Base-by-base conservation (phyloP, 2,113 vertebrate genomes). In the Coptodon bakossiorum region DNA sequence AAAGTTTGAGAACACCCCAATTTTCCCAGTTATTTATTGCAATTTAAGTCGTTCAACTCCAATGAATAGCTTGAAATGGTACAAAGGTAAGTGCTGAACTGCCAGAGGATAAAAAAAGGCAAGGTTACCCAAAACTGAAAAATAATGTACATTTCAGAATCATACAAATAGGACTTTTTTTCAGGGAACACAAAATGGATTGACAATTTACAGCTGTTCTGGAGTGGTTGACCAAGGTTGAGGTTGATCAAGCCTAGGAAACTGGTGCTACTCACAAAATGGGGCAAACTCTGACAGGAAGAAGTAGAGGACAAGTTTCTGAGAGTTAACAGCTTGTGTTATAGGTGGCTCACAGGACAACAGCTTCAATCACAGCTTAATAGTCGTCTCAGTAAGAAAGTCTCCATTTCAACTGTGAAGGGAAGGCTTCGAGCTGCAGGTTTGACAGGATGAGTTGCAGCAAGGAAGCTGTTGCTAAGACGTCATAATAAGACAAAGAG, bases 21-120 rank as follows among this genome's bases (percentile, higher is more conserved):
- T 36, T 63, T 63, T 12, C 31, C 4, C 1, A 2, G 31, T 63
- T 63, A 63, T 36, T 36, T 63, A n/a, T 63, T 63, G 17, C 59
- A 63, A 11, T 63, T 63, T 63, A 63, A 63, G 29, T 63, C 0
- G 2, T 34, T 63, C 6, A 2, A 63, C 31, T 63, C 0, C 9
- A 63, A 36, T 63, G 17, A 36, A 63, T n/a, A 63, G 31, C 31
- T 63, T 63, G 9, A 63, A 63, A 63, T 63, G 31, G 29, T 34
- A 63, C 59, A 63, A 63, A 63, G 59, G 59, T 11, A 63, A 36
- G 59, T 63, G 9, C 9, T 63, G 31, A 66, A 36, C 4, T 66
- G 61, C 31, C 17, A 66, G 31, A 66, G 31, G 3, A 38, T 66
- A 12, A 63, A 63, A 56, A 63, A 66, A n/a, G 31, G 19, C 19